phyloP scores from a whole-genome alignment of 2,888 invertebrate genomes.

The Oscheius sp. region DNA sequence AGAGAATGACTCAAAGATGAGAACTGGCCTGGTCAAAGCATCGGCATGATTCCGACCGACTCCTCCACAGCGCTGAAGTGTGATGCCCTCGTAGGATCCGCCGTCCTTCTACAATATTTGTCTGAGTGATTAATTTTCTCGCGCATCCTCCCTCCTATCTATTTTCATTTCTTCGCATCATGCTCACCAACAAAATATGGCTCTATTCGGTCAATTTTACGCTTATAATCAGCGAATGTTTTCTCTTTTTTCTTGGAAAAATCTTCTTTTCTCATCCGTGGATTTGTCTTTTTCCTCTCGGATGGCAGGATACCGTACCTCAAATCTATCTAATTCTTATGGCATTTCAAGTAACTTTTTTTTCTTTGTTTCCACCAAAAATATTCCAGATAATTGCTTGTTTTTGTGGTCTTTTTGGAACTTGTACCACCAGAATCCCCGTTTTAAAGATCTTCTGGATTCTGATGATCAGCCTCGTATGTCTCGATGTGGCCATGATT shows the following conservation, averaged over 20 bases:
- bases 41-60: conserved; percentile 92
- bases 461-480: conserved; percentile 40
- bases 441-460: conserved; percentile 40
- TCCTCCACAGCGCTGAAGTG: conserved; percentile 81
- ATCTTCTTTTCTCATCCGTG: conserved; percentile 9
- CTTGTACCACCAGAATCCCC: not conserved
- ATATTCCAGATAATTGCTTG: conserved; percentile 17
- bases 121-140: not conserved
- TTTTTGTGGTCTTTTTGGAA: conserved; percentile 14
- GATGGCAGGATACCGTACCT: not conserved
- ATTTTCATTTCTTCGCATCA: conserved; percentile 16
- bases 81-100: conserved; percentile 79
- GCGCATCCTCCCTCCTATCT: conserved; percentile 31
- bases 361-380: too few species aligned
- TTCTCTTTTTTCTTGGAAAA: not conserved
- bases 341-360: conserved; percentile 13
- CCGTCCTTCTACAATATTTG: conserved; percentile 79
- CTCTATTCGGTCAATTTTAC: conserved; percentile 28
- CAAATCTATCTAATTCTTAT: not conserved
- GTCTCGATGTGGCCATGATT: conserved; percentile 32
- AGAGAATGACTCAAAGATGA: not conserved
- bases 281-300: not conserved
- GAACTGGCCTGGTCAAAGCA: conserved; percentile 78
- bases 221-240: not conserved
- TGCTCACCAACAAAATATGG: conserved; percentile 27